Evolutionary conservation across 2,797 vertebrate species (phyloP).

Genomic region (Girardinus metallicus): DNA sequence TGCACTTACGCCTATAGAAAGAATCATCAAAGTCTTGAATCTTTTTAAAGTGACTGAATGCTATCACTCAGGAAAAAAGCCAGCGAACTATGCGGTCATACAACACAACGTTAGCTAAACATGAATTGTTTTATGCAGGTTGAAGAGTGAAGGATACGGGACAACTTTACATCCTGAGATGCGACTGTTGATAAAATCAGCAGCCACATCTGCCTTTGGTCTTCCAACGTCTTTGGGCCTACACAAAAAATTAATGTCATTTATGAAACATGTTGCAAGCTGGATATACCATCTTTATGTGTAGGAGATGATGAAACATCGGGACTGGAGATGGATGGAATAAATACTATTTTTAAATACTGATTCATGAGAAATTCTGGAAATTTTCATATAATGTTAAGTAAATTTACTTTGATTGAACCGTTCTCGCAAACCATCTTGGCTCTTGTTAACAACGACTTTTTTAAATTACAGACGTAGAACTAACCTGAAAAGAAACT

Average conservation of each 20-base stretch:
- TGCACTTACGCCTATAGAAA: slow-evolving; percentile 93
- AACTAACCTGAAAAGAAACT: slow-evolving; percentile 96
- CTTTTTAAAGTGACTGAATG: slow-evolving; percentile 92
- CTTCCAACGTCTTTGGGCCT: slow-evolving; percentile 94
- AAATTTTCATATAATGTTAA: not conserved
- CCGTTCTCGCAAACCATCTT: not conserved
- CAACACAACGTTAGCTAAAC: not conserved
- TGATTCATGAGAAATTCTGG: not conserved
- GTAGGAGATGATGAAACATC: not conserved
- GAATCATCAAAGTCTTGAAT: slow-evolving; percentile 96
- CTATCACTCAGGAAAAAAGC: slow-evolving; percentile 59
- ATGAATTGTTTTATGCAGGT: not conserved
- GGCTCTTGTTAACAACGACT: not conserved
- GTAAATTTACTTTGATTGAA: not conserved
- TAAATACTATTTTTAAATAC: not conserved
- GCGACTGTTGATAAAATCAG: slow-evolving; percentile 92
- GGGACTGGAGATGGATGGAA: not conserved
- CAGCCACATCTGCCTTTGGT: slow-evolving; percentile 96
- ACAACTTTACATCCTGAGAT: slow-evolving; percentile 90
- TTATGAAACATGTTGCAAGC: not conserved
- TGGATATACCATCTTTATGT: not conserved
- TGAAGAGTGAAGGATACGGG: slow-evolving; percentile 85
- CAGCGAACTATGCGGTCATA: not conserved
- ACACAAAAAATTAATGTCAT: slow-evolving; percentile 9
- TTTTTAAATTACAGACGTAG: not conserved